Evolutionary conservation across 2,888 invertebrate genomes (phyloP), one percentile per base, ranked within the genome.

Genomic region (Thera obeliscata): DNA sequence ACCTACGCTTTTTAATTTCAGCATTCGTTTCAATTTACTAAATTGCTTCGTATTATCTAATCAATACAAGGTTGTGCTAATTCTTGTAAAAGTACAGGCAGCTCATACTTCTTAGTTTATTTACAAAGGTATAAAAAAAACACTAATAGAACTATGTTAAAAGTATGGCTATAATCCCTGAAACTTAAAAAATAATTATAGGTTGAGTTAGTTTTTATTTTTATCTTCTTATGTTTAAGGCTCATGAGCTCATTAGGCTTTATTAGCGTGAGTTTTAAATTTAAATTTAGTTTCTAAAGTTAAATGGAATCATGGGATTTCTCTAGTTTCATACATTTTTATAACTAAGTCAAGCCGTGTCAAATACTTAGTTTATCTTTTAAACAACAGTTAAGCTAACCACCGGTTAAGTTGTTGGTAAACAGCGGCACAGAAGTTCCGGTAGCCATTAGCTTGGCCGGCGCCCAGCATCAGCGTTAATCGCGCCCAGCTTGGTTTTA

Each of bases 401-500:
- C 9, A 11, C 55, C 59, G 58, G 36, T 36, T 52, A 61, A 54
- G 54, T 9, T 52, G 52, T 33, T 54, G 35, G 54, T 46, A 43
- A 41, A 50, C 54, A 35, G 7, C 11, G 46, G 43, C 1, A 33
- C 49, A 22, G 9, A 67, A 65, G 58, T 61, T 65, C 50, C 52
- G 43, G 55, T 55, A 48, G 61, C 61, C 68, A 68, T 72, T 69
- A 72, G 70, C 67, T 67, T 65, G 67, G 64, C 65, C 63, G 22
- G 49, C 61, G 60, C 61, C 69, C 67, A 63, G 67, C 69, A 46
- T 41, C 43, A 2, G 6, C 64, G 52, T 8, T 66, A 71, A 71
- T 67, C 66, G 69, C 56, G 61, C 36, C 6, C 72, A 64, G 69
- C 64, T 72, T 69, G 69, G 68, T 55, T 66, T 71, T 67, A 69